Evolutionary conservation across 2,797 vertebrate species (phyloP).

Genomic region (Cheirogaleus major): DNA sequence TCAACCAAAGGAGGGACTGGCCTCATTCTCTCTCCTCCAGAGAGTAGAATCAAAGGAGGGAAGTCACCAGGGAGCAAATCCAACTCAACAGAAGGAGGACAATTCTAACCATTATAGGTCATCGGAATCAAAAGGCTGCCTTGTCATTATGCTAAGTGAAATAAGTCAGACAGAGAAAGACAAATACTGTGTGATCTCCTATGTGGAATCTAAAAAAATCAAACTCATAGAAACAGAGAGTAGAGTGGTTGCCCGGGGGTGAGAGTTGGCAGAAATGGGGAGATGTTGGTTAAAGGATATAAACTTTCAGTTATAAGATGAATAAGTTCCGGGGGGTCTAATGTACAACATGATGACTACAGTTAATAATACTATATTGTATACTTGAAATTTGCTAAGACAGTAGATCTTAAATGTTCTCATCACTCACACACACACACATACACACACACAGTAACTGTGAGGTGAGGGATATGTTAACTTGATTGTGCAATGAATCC

Average conservation of each 20-base stretch:
- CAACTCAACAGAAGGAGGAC: background rate
- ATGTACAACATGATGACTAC: background rate
- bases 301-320: background rate
- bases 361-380: background rate
- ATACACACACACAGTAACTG: background rate
- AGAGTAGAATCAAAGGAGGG: background rate
- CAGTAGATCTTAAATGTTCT: background rate
- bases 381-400: background rate
- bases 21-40: background rate
- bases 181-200: background rate
- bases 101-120: background rate
- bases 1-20: background rate
- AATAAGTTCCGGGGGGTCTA: background rate
- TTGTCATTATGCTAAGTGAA: background rate
- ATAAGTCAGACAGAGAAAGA: background rate
- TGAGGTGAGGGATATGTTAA: background rate
- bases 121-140: background rate
- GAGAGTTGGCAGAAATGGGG: background rate
- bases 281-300: background rate
- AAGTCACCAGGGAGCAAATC: background rate
- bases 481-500: background rate
- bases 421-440: background rate
- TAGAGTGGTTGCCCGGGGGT: background rate
- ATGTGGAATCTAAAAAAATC: background rate
- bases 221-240: background rate